phyloP scores from a whole-genome alignment of 2,888 invertebrate species.

The Drosophila emarginata region DNA sequence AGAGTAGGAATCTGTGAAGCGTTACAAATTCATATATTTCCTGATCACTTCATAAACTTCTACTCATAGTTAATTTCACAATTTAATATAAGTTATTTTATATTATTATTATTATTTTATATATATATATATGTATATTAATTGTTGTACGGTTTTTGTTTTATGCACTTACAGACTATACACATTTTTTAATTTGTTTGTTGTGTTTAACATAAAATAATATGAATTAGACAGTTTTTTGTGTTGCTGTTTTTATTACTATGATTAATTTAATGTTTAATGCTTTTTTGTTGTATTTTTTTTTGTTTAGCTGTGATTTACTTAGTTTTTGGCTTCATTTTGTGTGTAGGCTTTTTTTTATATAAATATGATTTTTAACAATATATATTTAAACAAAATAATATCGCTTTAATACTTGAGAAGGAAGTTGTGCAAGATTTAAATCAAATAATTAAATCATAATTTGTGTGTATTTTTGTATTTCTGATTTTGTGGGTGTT shows the following conservation, averaged over 20 bases:
- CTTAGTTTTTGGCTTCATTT: slow-evolving; percentile 41
- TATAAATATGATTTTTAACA: slow-evolving; percentile 50
- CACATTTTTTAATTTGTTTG: slow-evolving; percentile 36
- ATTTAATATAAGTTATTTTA: slow-evolving; percentile 37
- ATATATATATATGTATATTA: slow-evolving; percentile 42
- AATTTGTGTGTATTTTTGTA: slow-evolving; percentile 34
- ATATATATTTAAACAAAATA: slow-evolving; percentile 65
- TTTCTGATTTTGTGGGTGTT: slow-evolving; percentile 33
- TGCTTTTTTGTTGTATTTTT: slow-evolving; percentile 38
- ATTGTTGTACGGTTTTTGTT: slow-evolving; percentile 38
- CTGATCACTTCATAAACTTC: background rate
- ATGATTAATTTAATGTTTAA: slow-evolving; percentile 38
- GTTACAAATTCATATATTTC: background rate
- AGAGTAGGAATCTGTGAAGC: background rate
- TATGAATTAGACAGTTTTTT: slow-evolving; percentile 39
- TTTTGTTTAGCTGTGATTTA: slow-evolving; percentile 25
- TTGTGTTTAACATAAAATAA: slow-evolving; percentile 43
- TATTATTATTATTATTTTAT: slow-evolving; percentile 35
- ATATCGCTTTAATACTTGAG: slow-evolving; percentile 77
- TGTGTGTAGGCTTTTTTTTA: slow-evolving; percentile 35
- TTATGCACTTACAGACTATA: slow-evolving; percentile 39
- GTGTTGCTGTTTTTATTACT: slow-evolving; percentile 35
- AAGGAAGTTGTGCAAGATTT: slow-evolving; percentile 74
- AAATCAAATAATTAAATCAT: slow-evolving; percentile 48
- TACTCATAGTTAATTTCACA: slow-evolving; percentile 31